Evolutionary conservation across 2,113 vertebrate species (phyloP).

Genomic region (Pluvianellus socialis): DNA sequence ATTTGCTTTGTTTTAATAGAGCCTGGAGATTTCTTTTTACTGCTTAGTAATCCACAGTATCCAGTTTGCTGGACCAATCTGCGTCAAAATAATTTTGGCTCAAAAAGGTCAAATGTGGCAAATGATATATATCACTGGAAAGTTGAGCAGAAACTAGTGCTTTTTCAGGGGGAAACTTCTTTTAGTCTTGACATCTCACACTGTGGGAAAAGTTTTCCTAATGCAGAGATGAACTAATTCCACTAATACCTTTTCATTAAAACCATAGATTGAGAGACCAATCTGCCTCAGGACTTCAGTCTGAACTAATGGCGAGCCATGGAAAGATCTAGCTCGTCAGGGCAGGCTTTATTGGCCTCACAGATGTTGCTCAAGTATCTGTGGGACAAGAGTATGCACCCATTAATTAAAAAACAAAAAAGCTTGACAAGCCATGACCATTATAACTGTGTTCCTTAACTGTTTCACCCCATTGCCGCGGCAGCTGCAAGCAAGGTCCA

Average conservation of each 20-base stretch:
- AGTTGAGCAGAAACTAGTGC: background rate
- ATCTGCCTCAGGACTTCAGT: background rate
- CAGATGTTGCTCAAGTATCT: background rate
- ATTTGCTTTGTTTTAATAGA: background rate
- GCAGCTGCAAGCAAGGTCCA: background rate
- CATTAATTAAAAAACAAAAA: background rate
- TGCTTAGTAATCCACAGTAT: background rate
- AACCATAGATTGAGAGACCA: background rate
- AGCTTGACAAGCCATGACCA: background rate
- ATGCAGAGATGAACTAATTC: background rate
- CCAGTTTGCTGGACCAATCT: background rate
- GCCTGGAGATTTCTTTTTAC: background rate
- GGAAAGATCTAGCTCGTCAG: background rate
- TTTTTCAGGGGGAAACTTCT: background rate
- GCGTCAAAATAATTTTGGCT: background rate
- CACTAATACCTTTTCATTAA: background rate
- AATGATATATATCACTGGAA: background rate
- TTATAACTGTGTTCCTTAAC: background rate
- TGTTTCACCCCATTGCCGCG: background rate
- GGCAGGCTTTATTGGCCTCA: background rate
- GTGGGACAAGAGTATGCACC: background rate
- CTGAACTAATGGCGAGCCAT: background rate
- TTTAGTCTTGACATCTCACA: background rate
- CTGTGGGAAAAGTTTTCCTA: background rate
- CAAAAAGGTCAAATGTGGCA: background rate